Conservation (phyloP, 2,113 vertebrate species). For the Acrocephalus arundinaceus region DNA sequence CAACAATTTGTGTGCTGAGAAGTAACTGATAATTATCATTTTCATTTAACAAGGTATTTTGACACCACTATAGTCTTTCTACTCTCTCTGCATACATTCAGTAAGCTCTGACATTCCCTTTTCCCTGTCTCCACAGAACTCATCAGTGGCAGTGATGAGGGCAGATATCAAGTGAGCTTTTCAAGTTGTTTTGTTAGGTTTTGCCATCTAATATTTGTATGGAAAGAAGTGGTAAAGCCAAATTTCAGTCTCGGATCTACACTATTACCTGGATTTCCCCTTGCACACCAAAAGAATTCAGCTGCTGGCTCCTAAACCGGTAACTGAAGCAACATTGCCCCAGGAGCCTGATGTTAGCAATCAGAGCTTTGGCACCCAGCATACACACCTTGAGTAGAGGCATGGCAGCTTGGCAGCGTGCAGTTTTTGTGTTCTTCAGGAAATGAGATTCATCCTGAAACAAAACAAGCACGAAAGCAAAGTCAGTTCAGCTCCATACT, state of each 20-base stretch:
- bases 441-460: constrained; percentile 96
- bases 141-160: neutral
- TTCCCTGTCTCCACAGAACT: neutral
- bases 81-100: neutral
- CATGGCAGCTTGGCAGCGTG: constrained; percentile 88
- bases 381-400: constrained; percentile 88
- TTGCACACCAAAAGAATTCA: neutral
- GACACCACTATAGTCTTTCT: neutral
- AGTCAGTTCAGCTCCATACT: neutral
- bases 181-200: neutral
- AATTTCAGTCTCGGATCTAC: neutral
- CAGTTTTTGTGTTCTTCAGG: constrained; percentile 93
- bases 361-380: neutral
- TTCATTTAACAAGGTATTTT: neutral
- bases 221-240: neutral
- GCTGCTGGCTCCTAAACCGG: neutral
- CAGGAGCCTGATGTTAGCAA: neutral
- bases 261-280: neutral
- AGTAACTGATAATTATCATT: neutral
- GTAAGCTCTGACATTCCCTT: neutral
- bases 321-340: neutral
- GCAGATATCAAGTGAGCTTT: neutral
- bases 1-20: neutral
- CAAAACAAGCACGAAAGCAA: constrained; percentile 10
- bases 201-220: neutral